Evolutionary conservation across 2,888 invertebrate species (phyloP), one percentile per base, ranked within the genome.

Genomic region (Sphaerophoria rueppellii): DNA sequence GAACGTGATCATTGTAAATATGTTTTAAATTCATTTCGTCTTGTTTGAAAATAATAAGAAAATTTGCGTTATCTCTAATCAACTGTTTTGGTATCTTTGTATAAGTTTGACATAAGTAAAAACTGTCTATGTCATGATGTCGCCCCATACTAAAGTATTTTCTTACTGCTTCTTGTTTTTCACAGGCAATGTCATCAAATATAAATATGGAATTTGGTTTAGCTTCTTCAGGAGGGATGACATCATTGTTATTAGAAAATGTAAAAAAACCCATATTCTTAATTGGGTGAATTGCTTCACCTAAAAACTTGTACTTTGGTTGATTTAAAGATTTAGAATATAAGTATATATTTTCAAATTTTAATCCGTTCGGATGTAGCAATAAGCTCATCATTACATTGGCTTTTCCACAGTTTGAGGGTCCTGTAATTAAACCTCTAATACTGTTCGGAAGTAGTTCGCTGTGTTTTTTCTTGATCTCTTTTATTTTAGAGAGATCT

Each of bases 291-390:
- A 87, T 54, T 4, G 88, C 75, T 75, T 85, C 63, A 43, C 72
- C 76, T 40, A 88, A 69, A 69, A 86, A 85, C 43, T 76, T 58
- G 65, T 88, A 89, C 78, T 89, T 89, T 7, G 88, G 87, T 80
- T 89, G 88, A 85, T 88, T 73, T 35, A 88, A 70, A 2, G 88
- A 88, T 70, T 88, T 89, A 12, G 89, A 90, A 79, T 89, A 90
- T 16, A 91, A 72, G 73, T 90, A 91, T 43, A 91, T 75, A 87
- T 91, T 91, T 87, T 89, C 82, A 87, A 91, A 91, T 82, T 87
- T 76, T 37, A 90, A 76, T 4, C 90, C 90, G 80, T 91, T 90
- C 6, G 88, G 87, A 82, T 89, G 86, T 50, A 87, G 75, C 16
- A 91, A 72, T 65, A 91, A 87, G 61, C 87, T 87, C 9, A 90